Percentiles rank a stretch among this genome's conserved stretches.
phyloP scores from a whole-genome alignment of 1,140 invertebrate genomes.

The Antheraea pernyi region DNA sequence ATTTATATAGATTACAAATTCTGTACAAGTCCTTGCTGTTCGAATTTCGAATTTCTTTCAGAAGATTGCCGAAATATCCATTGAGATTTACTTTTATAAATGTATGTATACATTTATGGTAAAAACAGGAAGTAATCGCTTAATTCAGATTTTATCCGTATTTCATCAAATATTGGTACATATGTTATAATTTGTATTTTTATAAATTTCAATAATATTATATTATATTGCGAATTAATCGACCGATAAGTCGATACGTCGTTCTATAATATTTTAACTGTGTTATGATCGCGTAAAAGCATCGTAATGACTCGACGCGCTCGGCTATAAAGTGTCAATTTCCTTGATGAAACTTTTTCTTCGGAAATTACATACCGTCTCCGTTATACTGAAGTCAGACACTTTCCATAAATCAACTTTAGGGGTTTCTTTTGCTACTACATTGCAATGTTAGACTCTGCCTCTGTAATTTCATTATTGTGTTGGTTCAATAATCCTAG shows the following conservation, averaged over 20 bases:
- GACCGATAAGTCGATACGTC: background rate
- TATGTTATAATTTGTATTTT: background rate
- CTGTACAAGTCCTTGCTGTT: too few species aligned
- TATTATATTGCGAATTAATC: background rate
- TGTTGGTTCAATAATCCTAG: too few species aligned
- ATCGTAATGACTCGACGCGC: constrained; percentile 2
- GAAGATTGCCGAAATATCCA: too few species aligned
- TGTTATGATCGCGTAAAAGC: background rate
- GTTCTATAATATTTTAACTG: constrained; percentile 1
- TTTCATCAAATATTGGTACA: background rate
- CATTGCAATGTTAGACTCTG: background rate
- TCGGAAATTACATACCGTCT: constrained; percentile 18
- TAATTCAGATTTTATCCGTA: too few species aligned
- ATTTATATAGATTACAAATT: too few species aligned
- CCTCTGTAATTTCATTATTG: too few species aligned
- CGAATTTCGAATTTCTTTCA: too few species aligned
- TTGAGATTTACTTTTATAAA: too few species aligned
- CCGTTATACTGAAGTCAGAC: constrained; percentile 6
- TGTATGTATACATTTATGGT: too few species aligned
- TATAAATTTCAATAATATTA: background rate
- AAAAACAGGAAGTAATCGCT: too few species aligned
- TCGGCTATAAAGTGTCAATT: constrained; percentile 22
- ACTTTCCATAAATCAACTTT: constrained; percentile 5
- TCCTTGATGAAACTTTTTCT: constrained; percentile 22
- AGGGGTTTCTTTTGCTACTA: background rate